Base-by-base conservation (phyloP, 1,140 invertebrate species). In the Drosophila ercepeae region DNA sequence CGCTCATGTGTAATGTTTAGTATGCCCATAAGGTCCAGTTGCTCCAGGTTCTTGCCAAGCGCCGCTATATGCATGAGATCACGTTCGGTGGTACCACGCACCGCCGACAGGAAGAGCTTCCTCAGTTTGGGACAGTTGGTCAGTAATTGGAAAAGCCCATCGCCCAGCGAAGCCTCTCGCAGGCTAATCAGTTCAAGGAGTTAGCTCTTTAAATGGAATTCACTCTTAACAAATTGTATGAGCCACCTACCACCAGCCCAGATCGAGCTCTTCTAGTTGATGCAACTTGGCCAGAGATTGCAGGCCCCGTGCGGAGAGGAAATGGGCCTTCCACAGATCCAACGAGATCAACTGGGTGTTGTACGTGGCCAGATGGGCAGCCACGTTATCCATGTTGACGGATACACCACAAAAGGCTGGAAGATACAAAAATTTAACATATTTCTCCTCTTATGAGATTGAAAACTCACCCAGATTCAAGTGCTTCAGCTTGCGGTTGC, bases 261-360 rank as follows among this genome's bases (percentile, higher is more conserved):
- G 93, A 92, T 98, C 97, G 14, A 98, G 91, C 91, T 98, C 97
- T 82, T 95, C 94, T 13, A 98, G 91, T 41, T 94, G 92, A 55
- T 75, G 92, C 81, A 96, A 97, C n/a, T 93, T 92, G 0, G 94
- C 92, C 2, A 98, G 91, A 8, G 94, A 93, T 64, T 92, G 91
- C 1, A 97, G 93, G 4, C 96, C 96, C 5, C 92, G 90, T 1
- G 94, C 93, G 0, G 95, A 95, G 23, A 98, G 90, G 14, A 94
- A 94, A 75, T 94, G 94, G 0, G 94, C 94, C 90, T 97, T 96
- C 97, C 97, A 98, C 70, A 97, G 94, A 90, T 98, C 97, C 51
- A 97, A 93, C 1, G 95, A 96, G 48, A 94, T 92, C 0, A 97
- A 88, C 52, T 95, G 91, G 9, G 91, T 92, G 89, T 96, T 96